phyloP scores from a whole-genome alignment of 2,888 invertebrate species.

The Formica aserva region DNA sequence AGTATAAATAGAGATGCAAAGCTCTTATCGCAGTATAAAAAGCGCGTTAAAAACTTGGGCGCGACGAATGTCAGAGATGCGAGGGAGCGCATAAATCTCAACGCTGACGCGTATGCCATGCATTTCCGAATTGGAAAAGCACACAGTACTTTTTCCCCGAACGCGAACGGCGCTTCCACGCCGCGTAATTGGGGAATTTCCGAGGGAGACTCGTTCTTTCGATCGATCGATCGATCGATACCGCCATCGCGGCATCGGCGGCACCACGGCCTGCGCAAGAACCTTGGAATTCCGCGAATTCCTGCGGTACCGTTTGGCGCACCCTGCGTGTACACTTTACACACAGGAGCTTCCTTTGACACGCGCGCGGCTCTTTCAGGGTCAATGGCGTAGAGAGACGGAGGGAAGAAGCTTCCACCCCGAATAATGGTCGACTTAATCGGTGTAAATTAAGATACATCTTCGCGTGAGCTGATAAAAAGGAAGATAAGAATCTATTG shows the following conservation, averaged over 20 bases:
- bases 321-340: constrained; percentile 52
- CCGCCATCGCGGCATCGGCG: constrained; percentile 41
- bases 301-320: constrained; percentile 69
- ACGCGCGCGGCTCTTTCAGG: constrained; percentile 46
- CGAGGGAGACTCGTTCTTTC: constrained; percentile 28
- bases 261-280: constrained; percentile 46
- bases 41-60: constrained; percentile 25
- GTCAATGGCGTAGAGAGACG: constrained; percentile 61
- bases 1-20: background rate
- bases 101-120: constrained; percentile 21
- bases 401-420: constrained; percentile 4
- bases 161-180: constrained; percentile 31
- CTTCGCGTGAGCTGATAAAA: background rate
- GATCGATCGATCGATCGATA: constrained; percentile 66
- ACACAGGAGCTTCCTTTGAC: constrained; percentile 66
- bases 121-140: constrained; percentile 35
- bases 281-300: constrained; percentile 71
- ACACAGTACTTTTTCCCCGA: constrained; percentile 13
- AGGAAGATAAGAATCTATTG: constrained; percentile 3
- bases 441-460: background rate
- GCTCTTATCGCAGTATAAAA: background rate
- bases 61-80: background rate
- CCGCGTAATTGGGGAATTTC: constrained; percentile 71
- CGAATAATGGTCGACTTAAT: background rate
- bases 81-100: constrained; percentile 33